Evolutionary conservation across 1,140 invertebrate species (phyloP), one percentile per base, ranked within the genome.

Genomic region (Zaprionus vittiger): DNA sequence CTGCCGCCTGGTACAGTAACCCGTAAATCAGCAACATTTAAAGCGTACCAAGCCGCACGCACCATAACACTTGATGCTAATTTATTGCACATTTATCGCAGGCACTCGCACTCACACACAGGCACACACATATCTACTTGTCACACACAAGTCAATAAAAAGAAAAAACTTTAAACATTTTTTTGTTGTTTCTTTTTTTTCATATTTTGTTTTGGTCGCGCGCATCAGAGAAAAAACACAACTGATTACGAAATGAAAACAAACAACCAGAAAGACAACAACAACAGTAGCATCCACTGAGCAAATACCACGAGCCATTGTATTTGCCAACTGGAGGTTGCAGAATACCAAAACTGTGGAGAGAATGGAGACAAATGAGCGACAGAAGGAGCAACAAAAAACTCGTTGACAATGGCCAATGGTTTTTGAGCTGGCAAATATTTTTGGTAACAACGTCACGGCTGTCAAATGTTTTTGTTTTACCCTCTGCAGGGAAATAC

Each of bases 291-390:
- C 28, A 47, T 47, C 57, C 63, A 75, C 54, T 70, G 67, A 52
- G 59, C 59, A 75, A 75, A 75, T 75, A 75, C 69, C 44, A 37
- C n/a, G 31, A 34, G 4, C 37, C 65, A 73, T 73, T 74, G 72
- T 70, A 70, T 56, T 57, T 63, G 47, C 24, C 60, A 67, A 55
- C 20, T 57, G 37, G 20, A 20, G 14, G 26, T 34, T 31, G 41
- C 9, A n/a, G 26, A n/a, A 41, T 41, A n/a, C 4, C 41, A 38
- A 38, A n/a, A 47, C 14, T 34, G 38, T 5, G 14, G 0, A 6
- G 14, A 20, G 22, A 22, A 20, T 20, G 47, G 44, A 49, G 38
- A n/a, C 11, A 34, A 34, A 34, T 41, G 44, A 49, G 47, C 7
- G 47, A 17, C 7, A n/a, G 31, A 5, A 15, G 15, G 15, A 28